Evolutionary conservation across 2,113 vertebrate genomes (phyloP).

Genomic region (Myiagra hebetior): DNA sequence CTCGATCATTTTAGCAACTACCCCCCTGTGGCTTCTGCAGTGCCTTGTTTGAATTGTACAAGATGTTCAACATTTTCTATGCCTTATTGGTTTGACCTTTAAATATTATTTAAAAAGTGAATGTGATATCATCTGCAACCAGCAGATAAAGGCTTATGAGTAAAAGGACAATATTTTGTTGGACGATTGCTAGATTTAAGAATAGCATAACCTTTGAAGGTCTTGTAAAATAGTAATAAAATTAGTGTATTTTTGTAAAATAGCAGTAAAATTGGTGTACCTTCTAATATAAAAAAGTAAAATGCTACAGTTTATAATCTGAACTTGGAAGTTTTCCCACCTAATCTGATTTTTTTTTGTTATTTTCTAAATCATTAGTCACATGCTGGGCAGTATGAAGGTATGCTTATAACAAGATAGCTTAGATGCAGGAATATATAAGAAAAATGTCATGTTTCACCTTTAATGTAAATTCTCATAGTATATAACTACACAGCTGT

Average conservation of each 20-base stretch:
- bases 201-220: background rate
- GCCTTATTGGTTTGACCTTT: constrained; percentile 64
- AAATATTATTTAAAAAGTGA: constrained; percentile 49
- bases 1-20: constrained; percentile 39
- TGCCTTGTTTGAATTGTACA: constrained; percentile 57
- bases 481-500: background rate
- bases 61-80: constrained; percentile 55
- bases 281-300: background rate
- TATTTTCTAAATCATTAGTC: background rate
- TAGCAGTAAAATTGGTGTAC: background rate
- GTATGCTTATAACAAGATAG: background rate
- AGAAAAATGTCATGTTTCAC: background rate
- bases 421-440: background rate
- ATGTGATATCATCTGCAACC: constrained; percentile 22
- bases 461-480: background rate
- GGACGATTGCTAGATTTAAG: background rate
- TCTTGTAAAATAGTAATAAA: background rate
- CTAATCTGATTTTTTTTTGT: background rate
- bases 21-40: background rate
- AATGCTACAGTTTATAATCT: background rate
- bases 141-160: background rate
- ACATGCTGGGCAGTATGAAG: background rate
- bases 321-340: background rate
- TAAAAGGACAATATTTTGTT: constrained; percentile 13
- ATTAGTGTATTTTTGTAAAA: background rate